Evolutionary conservation across 2,797 vertebrate genomes (phyloP).

Genomic region (Acrossocheilus fasciatus): DNA sequence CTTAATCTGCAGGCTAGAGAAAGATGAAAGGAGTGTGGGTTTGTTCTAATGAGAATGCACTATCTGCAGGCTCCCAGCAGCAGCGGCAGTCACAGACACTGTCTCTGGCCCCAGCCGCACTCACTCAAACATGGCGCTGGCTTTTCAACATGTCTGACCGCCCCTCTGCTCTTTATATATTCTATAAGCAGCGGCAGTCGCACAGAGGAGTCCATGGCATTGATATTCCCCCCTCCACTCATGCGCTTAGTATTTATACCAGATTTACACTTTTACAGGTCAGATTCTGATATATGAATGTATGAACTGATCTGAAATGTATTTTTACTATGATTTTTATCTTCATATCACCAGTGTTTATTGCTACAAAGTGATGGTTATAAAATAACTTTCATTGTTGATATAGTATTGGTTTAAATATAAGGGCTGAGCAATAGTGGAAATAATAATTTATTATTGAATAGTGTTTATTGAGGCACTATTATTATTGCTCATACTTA

Average conservation of each 20-base stretch:
- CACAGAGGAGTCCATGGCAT: neutral
- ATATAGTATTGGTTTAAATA: neutral
- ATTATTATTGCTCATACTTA: neutral
- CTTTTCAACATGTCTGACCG: conserved; percentile 41
- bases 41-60: conserved; percentile 68
- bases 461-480: neutral
- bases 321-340: neutral
- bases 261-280: neutral
- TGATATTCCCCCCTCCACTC: neutral
- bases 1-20: conserved; percentile 68
- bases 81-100: conserved; percentile 35
- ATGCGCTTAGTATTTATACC: neutral
- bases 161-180: conserved; percentile 28
- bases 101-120: conserved; percentile 18
- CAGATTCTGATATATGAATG: neutral
- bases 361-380: neutral
- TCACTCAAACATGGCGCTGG: conserved; percentile 50
- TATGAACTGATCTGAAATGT: neutral
- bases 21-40: conserved; percentile 67
- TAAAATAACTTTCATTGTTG: neutral
- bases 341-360: neutral
- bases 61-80: conserved; percentile 57
- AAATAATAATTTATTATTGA: neutral
- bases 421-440: neutral
- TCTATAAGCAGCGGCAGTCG: conserved; percentile 16